Evolutionary conservation across 2,113 vertebrate genomes (phyloP).

Genomic region (Austrofundulus limnaeus): DNA sequence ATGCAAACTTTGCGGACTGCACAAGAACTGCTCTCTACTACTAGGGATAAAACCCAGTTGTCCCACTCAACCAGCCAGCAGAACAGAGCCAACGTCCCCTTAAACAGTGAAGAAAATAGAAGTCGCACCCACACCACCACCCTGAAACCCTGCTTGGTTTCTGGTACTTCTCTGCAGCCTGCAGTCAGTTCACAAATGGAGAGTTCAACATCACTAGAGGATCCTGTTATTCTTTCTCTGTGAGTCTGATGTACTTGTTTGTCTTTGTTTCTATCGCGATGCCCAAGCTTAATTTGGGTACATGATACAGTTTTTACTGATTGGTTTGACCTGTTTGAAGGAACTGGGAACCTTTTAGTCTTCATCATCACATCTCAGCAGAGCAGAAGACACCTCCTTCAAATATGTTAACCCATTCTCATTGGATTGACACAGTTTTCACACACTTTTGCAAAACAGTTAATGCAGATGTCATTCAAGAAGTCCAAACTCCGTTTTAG

Average conservation of each 20-base stretch:
- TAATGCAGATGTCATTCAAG: no score
- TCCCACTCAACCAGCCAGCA: constrained; percentile 62
- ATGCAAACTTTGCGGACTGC: constrained; percentile 40
- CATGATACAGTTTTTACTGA: no score
- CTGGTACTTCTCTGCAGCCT: constrained; percentile 6
- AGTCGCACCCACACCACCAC: constrained; percentile 75
- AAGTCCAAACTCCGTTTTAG: no score
- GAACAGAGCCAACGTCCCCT: constrained; percentile 53
- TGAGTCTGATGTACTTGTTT: constrained; percentile 69
- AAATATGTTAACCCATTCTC: no score
- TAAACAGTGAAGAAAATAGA: constrained; percentile 79
- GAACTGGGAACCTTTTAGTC: no score
- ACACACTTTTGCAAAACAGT: no score
- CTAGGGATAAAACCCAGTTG: constrained; percentile 27
- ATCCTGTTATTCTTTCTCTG: constrained; percentile 91
- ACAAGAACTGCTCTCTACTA: constrained; percentile 59
- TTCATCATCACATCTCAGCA: no score
- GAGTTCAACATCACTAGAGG: constrained; percentile 79
- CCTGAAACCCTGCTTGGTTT: constrained; percentile 56
- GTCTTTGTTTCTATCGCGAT: not conserved
- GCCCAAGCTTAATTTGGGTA: no score
- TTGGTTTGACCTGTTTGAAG: no score
- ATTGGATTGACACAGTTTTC: no score
- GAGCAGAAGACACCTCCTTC: no score
- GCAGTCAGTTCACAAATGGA: constrained; percentile 55